Evolutionary conservation across 2,113 vertebrate genomes (phyloP), one percentile per base, ranked within the genome.

Genomic region (Alouatta palliata): DNA sequence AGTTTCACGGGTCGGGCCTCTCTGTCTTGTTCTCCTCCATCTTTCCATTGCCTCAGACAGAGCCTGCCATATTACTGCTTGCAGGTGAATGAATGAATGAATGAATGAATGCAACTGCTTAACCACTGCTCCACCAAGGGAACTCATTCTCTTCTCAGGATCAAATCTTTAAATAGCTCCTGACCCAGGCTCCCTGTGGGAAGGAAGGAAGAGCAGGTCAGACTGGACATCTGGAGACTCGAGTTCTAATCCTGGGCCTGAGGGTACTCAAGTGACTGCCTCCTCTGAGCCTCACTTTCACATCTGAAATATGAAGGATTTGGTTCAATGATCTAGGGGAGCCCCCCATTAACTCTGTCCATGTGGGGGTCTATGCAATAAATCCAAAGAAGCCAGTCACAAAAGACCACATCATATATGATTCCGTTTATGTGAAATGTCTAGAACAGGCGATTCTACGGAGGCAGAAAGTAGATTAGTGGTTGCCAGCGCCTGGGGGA

Each of bases 241-340:
- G 11, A 37, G 6, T 25, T 43, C 54, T 35, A 30, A 10, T 43
- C 61, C 19, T 47, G 1, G 11, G 27, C 27, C 17, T 47, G 14
- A 32, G 11, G 2, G 2, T 12, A 27, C 32, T 6, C 4, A 37
- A 54, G 43, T 3, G 17, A 7, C 13, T 2, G 0, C 2, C 35
- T 11, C 2, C n/a, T 56, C 4, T 32, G 52, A 13, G 19, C 2
- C 54, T 80, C 40, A 52, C 5, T 64, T 58, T 83, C 35, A 71
- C 61, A 6, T 9, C 10, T 81, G 87, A 64, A 56, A n/a, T 11
- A 17, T 1, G 43, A 90, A 25, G 23, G 19, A n/a, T 27, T 80
- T 35, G 32, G 45, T 52, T 47, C 7, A n/a, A 35, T 25, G 75
- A 35, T 37, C 87, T 6, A 1, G 35, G 21, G 82, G 37, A 19